Percentiles rank a stretch among this genome's conserved stretches.
These are phyloP conservation scores for Siderastrea siderea DNA, from an alignment of 92 coral and sea anemone genomes.

Conservation along the genomic window DNA sequence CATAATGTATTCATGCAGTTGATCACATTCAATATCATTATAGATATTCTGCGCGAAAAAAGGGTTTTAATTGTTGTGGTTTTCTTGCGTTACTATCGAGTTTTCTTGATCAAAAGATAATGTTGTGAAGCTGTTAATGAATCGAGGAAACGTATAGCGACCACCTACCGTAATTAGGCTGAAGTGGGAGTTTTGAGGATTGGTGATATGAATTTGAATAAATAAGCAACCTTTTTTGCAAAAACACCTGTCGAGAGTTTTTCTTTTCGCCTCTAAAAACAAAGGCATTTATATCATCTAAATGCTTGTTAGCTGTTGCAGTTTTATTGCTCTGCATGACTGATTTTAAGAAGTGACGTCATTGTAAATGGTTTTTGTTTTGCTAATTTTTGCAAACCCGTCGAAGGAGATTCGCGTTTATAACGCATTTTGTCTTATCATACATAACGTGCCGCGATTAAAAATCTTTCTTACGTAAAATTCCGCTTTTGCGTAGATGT, in stretches of 20 bases:
- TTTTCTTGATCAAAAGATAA: slow-evolving; percentile 24
- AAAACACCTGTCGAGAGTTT: slow-evolving; percentile 24
- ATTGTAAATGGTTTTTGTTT: no score
- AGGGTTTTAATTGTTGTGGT: slow-evolving; percentile 15
- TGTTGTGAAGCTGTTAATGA: neutral
- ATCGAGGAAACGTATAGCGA: neutral
- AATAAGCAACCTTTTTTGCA: neutral
- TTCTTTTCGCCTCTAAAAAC: neutral
- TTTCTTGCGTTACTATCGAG: neutral
- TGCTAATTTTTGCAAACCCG: neutral
- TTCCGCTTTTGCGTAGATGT: no score
- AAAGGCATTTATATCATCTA: neutral
- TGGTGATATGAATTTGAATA: neutral
- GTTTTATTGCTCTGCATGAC: neutral
- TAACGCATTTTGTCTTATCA: no score
- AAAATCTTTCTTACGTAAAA: no score
- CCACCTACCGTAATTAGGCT: neutral
- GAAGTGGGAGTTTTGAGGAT: neutral
- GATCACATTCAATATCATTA: neutral
- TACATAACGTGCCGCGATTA: no score
- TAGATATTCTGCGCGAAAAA: neutral
- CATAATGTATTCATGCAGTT: neutral
- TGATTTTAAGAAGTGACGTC: neutral
- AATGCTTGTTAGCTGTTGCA: neutral
- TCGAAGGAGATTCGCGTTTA: neutral